Conservation (phyloP, 1,140 invertebrate species). For the Lithobius niger region DNA sequence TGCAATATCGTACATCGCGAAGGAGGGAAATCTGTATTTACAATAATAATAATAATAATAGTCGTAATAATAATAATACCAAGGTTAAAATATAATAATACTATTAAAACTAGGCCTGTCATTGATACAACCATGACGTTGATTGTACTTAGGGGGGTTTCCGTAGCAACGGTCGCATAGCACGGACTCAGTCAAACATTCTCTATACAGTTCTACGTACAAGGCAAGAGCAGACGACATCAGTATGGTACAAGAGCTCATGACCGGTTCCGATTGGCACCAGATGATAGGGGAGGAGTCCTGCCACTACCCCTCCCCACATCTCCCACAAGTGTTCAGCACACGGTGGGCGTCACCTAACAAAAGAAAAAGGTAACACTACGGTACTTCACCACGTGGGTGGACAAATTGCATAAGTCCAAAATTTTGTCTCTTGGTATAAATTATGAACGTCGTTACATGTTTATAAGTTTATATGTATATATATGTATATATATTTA, state of each 20-base stretch:
- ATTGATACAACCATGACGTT: neutral
- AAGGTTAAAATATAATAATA: conserved; percentile 2
- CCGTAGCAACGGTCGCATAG: no score
- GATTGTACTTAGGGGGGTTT: neutral
- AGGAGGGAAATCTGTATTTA: neutral
- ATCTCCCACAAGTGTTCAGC: neutral
- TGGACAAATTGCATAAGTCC: neutral
- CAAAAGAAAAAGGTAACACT: neutral
- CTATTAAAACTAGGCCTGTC: neutral
- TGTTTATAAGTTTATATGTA: neutral
- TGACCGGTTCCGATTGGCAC: no score
- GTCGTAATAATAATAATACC: conserved; percentile 6
- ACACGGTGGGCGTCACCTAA: neutral
- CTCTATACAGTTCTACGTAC: no score
- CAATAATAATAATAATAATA: conserved; percentile 1
- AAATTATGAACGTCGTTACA: neutral
- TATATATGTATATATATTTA: conserved; percentile 4
- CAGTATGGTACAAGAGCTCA: no score
- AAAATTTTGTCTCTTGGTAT: neutral
- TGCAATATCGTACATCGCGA: neutral
- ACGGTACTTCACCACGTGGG: neutral
- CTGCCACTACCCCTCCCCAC: neutral
- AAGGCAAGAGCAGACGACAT: no score
- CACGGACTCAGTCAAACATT: no score
- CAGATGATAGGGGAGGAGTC: no score